Percentiles rank a stretch among this genome's conserved stretches.
phyloP scores from a whole-genome alignment of 2,888 invertebrate species.

The Eilema caniola region DNA sequence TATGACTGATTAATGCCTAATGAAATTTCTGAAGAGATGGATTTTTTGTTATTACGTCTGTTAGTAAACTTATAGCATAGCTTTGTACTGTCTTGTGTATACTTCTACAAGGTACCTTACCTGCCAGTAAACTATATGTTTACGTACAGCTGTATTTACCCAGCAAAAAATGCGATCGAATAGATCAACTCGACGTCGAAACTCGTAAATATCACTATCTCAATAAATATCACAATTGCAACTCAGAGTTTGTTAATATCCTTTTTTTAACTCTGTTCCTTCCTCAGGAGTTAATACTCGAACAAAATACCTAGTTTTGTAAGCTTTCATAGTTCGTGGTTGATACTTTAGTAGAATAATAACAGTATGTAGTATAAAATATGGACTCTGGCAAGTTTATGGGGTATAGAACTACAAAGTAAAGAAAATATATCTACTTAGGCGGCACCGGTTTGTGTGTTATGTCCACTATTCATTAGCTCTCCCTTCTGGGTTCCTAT shows the following conservation, averaged over 20 bases:
- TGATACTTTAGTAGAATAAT: neutral
- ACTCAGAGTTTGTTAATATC: too few species aligned
- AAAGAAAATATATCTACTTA: neutral
- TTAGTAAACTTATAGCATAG: too few species aligned
- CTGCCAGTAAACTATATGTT: too few species aligned
- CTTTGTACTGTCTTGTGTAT: too few species aligned
- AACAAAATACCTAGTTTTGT: neutral
- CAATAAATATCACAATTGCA: too few species aligned
- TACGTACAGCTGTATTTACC: too few species aligned
- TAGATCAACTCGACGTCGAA: too few species aligned
- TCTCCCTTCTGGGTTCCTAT: neutral
- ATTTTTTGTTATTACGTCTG: neutral
- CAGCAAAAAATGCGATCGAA: too few species aligned
- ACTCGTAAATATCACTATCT: neutral
- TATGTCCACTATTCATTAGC: constrained; percentile 3
- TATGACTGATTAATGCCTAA: neutral
- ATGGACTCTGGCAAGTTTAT: neutral
- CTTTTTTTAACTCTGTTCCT: neutral
- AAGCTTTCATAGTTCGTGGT: neutral
- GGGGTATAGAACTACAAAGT: neutral
- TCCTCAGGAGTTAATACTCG: neutral
- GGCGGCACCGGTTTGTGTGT: neutral
- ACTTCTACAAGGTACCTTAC: too few species aligned
- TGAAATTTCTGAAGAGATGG: neutral
- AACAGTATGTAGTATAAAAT: neutral